Evolutionary conservation across 2,797 vertebrate species (phyloP), one percentile per base, ranked within the genome.

Genomic region (Pantherophis alleghaniensis): DNA sequence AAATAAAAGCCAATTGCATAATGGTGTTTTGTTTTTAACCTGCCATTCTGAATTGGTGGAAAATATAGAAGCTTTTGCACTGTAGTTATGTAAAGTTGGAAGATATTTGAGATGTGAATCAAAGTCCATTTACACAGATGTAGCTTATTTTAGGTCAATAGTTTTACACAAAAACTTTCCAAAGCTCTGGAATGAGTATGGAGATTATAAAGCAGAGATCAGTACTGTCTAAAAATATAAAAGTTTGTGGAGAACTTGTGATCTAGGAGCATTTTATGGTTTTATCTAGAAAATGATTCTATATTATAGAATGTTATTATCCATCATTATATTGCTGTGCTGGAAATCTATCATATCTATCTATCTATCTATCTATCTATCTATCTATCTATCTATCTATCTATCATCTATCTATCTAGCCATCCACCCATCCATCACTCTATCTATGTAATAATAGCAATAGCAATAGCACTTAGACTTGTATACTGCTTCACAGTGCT

Each of bases 111-210:
- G 28, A n/a, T 51, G 18, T 86, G 57, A 91, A 53, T 93, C 93
- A 63, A 37, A 89, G 92, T 22, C n/a, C 57, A 47, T 51, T 4
- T 51, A 42, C 0, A n/a, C 7, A 88, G 57, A 24, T 86, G 87
- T 47, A 28, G 93, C 89, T 91, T 74, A 79, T 61, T 79, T 88
- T 87, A 91, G 66, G 86, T 63, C 86, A 93, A 89, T 56, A 56
- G 12, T 26, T 20, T 10, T 55, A 24, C 5, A 79, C 14, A 12
- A 59, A 37, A 9, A 32, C 56, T 61, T 91, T 93, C n/a, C 53
- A 86, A 69, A 66, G 60, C n/a, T 87, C 83, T 69, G 56, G 24
- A 90, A 61, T 42, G 18, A 63, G 22, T 37, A n/a, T 22, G 55
- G 53, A 59, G 66, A 93, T 47, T 32, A 32, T 13, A 28, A n/a